Evolutionary conservation across 2,113 vertebrate species (phyloP).

Genomic region (Cricetomys ansorgei): DNA sequence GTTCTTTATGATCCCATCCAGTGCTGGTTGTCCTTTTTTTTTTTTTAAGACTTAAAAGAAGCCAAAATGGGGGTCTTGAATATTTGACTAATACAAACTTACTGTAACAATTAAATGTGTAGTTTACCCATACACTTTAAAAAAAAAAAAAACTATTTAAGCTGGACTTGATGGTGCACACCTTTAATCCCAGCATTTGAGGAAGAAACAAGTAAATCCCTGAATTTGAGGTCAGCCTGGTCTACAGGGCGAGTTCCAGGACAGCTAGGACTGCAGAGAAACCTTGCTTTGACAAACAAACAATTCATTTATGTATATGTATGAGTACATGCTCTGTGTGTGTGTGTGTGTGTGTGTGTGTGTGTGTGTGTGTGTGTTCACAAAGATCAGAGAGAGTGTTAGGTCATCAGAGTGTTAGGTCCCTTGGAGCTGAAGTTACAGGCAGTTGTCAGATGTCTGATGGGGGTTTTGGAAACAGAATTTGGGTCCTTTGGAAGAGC

Average conservation of each 20-base stretch:
- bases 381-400: background rate
- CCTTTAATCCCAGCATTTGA: background rate
- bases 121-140: conserved; percentile 7
- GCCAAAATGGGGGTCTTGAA: background rate
- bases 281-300: background rate
- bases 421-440: background rate
- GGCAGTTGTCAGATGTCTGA: background rate
- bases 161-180: background rate
- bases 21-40: background rate
- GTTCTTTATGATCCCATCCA: background rate
- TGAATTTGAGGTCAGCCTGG: background rate
- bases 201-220: background rate
- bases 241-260: background rate
- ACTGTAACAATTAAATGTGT: background rate
- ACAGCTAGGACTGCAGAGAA: background rate
- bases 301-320: background rate
- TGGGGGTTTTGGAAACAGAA: background rate
- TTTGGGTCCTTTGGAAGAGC: background rate
- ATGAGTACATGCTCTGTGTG: background rate
- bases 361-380: background rate
- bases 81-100: conserved; percentile 33
- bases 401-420: background rate
- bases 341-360: background rate
- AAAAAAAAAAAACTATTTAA: background rate
- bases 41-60: conserved; percentile 35